phyloP scores from a whole-genome alignment of 2,113 vertebrate genomes.

The Elephantulus edwardii region DNA sequence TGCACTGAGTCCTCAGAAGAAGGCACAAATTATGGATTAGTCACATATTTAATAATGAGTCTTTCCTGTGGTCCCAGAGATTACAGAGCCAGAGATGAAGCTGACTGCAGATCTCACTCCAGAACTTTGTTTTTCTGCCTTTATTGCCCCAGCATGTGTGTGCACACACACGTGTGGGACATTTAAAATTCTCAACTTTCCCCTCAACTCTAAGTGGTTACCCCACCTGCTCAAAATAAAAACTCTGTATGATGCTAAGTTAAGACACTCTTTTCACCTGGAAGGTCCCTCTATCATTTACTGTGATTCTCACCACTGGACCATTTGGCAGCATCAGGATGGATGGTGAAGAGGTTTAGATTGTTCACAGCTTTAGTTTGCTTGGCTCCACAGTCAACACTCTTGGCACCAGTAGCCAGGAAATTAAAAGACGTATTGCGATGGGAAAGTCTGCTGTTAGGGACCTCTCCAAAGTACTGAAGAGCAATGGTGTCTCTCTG shows the following conservation, averaged over 20 bases:
- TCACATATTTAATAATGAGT: not conserved
- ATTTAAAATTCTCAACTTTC: not conserved
- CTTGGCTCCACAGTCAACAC: no score
- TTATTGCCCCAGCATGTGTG: not conserved
- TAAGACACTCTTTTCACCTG: not conserved
- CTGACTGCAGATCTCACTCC: not conserved
- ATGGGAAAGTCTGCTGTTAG: no score
- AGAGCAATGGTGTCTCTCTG: no score
- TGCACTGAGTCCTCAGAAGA: conserved; percentile 11
- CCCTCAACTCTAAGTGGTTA: not conserved
- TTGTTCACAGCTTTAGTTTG: no score
- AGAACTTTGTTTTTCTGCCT: not conserved
- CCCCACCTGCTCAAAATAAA: not conserved
- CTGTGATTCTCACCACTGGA: no score
- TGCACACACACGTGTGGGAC: not conserved
- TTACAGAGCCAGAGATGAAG: not conserved
- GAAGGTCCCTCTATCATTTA: not conserved
- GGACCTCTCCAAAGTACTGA: no score
- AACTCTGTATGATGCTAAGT: not conserved
- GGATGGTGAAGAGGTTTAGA: no score
- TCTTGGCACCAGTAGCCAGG: no score
- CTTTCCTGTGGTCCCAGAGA: not conserved
- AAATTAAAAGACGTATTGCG: no score
- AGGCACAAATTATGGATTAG: not conserved
- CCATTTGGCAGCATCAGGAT: no score